Base-by-base conservation (phyloP, 2,113 vertebrate genomes). In the Corythaeola cristata region DNA sequence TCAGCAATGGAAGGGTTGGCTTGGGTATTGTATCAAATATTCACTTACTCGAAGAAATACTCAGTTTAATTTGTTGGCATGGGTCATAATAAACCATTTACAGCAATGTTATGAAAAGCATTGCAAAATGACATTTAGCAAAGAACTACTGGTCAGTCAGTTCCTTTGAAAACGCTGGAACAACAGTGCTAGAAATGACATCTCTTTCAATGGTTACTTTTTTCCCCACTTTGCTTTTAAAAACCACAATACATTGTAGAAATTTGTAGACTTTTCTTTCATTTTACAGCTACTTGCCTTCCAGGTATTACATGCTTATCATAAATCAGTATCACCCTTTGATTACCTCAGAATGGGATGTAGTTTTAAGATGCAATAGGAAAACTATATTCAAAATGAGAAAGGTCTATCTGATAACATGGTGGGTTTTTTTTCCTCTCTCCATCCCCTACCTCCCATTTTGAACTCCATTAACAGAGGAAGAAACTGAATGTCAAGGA, bases 401-500 rank as follows among this genome's bases (percentile, higher is more conserved):
- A 37, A 84, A 60, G n/a, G 66, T 50, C 12, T 50, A 9, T 49
- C n/a, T 12, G 64, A 1, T 94, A 90, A 90, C 22, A 5, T 35
- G 26, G 50, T 93, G 59, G 27, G 15, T 24, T 69, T 44, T 86
- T 76, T 80, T 69, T n/a, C n/a, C 63, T 80, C 79, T 94, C 67
- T 88, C 45, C 22, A 20, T 41, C 27, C 68, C 52, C 28, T 50
- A 49, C 20, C 63, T 35, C 18, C 6, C 10, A 66, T 88, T 89
- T 33, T 93, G 5, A 89, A 82, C 58, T 79, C 81, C 30, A 41
- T 35, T 68, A 81, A 2, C 84, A 99, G 98, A 98, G 93, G 98
- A 99, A 76, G 98, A 99, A 82, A 97, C 98, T 23, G 98, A 98
- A 49, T 89, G 95, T 88, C 96, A 98, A 91, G 98, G 98, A 88